Base-by-base conservation (phyloP, 2,888 invertebrate genomes). In the Stegana nigrithorax region DNA sequence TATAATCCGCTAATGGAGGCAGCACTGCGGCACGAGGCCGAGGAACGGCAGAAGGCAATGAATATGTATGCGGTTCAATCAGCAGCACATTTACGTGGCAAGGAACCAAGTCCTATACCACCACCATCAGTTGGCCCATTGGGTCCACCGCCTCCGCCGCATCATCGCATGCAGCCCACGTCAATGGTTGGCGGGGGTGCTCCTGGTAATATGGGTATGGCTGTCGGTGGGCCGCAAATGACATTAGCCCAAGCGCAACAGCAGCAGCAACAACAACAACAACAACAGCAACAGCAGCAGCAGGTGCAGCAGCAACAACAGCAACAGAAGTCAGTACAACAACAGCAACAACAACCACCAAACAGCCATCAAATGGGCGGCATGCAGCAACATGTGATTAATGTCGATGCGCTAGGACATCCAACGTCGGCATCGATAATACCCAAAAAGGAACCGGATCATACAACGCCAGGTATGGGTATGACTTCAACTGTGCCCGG, bases 1-100 rank as follows among this genome's bases (percentile, higher is more conserved):
- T 93, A 92, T 83, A 93, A 92, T 82, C 93, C 93, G 19, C 87
- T 94, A 29, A 90, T 94, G 87, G 93, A 93, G 74, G 92, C 91
- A 12, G 92, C 92, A 19, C 90, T 91, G 81, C 88, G 92, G 60
- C 92, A 90, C 50, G 93, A 93, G 81, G 93, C 93, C 75, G 92
- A 93, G 83, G 90, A 93, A 65, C 92, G 91, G 44, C 93, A 93
- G 85, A 89, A 93, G 83, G 89, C 93, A 80, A 89, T 91, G 80
- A 90, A 89, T 71, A 90, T 91, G 67, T 93, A 92, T 85, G 89
- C 90, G 62, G 89, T 88, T 62, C 90, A 90, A 75, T 85, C 85
- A 3, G 83, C 84, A 4, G 78, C 81, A 4, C 85, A 86, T 75
- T 69, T 86, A 51, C 81, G 86, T 14, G 81, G 81, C 36, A 86